Conservation (phyloP, 2,113 vertebrate genomes). For the Serinus canaria region DNA sequence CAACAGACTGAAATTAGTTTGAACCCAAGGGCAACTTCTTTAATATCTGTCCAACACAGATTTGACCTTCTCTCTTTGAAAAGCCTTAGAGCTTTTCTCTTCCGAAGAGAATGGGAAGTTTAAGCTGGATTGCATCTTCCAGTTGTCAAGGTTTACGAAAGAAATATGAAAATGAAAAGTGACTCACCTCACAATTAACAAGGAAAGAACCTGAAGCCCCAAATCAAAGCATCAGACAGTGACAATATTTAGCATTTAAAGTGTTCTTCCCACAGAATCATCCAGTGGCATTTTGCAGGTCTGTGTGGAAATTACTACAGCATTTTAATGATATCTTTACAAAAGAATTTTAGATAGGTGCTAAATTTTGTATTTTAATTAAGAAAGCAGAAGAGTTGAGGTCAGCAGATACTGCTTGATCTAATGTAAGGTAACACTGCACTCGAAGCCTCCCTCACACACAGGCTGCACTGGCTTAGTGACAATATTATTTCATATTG, state of each 20-base stretch:
- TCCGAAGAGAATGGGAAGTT: constrained; percentile 1
- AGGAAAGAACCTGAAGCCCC: not conserved
- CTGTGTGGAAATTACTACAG: not conserved
- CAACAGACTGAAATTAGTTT: constrained; percentile 40
- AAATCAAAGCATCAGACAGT: constrained; percentile 31
- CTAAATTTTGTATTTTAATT: constrained; percentile 8
- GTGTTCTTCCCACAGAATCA: not conserved
- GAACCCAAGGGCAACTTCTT: constrained; percentile 49
- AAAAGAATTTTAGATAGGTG: not conserved
- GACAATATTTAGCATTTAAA: not conserved
- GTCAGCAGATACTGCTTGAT: not conserved
- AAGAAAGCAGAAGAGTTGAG: not conserved
- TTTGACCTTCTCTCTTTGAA: constrained; percentile 14
- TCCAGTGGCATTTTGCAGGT: not conserved
- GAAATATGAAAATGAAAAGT: constrained; percentile 39
- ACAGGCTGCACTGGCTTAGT: not conserved
- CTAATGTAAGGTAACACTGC: not conserved
- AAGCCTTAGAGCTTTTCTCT: not conserved
- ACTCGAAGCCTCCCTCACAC: not conserved
- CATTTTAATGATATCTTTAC: constrained; percentile 17
- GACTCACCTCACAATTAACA: constrained; percentile 34
- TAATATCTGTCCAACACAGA: constrained; percentile 28
- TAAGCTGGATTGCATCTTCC: constrained; percentile 15
- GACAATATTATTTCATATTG: not conserved
- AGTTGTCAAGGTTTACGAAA: constrained; percentile 14